These are phyloP conservation scores for Lichenostomus cassidix DNA, from an alignment of 2,113 vertebrate species.

Conservation along the genomic window DNA sequence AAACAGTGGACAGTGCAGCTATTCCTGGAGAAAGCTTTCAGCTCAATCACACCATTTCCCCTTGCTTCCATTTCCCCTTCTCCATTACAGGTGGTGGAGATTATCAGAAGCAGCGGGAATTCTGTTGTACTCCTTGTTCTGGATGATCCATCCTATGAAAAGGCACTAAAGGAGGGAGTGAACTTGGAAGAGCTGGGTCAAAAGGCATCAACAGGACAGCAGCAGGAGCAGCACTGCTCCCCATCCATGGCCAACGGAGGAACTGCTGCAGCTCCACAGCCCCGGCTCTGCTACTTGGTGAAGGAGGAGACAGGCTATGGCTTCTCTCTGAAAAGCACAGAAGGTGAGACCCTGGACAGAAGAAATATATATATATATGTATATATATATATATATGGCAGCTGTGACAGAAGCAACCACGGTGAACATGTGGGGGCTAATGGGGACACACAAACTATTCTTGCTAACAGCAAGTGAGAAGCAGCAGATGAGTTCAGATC, in stretches of 20 bases:
- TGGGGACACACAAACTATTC: background rate
- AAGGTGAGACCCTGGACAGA: conserved; percentile 72
- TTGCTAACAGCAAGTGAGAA: background rate
- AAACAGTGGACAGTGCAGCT: background rate
- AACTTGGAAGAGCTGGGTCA: conserved; percentile 67
- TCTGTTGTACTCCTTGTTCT: conserved; percentile 84
- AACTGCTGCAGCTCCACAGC: conserved; percentile 53
- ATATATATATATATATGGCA: background rate
- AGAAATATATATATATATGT: background rate
- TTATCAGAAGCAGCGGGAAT: conserved; percentile 80
- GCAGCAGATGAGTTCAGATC: background rate
- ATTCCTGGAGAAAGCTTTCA: background rate
- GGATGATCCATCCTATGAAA: conserved; percentile 82
- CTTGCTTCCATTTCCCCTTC: background rate
- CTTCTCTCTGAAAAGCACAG: conserved; percentile 85
- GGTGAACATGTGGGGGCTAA: accelerated
- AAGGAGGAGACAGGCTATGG: conserved; percentile 80
- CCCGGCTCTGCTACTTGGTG: conserved; percentile 86
- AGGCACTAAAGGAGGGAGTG: conserved; percentile 73
- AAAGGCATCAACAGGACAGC: background rate
- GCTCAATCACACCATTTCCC: background rate
- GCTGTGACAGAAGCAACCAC: background rate
- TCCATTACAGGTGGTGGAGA: conserved; percentile 83
- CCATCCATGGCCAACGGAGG: conserved; percentile 54
- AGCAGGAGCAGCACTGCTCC: background rate